phyloP scores from a whole-genome alignment of 2,888 invertebrate species.

The Lepidocyrtoides sp. region DNA sequence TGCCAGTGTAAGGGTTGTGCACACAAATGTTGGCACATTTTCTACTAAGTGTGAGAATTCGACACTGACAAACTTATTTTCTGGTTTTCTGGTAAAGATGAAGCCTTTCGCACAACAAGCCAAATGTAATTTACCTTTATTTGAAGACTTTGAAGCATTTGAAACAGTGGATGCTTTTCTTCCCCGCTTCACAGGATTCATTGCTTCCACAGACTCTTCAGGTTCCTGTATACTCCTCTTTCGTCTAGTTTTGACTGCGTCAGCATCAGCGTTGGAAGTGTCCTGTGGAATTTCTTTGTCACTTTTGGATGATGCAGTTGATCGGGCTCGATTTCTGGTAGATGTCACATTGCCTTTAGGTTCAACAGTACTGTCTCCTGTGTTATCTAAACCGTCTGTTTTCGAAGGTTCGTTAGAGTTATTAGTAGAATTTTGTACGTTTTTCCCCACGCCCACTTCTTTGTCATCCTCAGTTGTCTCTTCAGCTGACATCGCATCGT shows the following conservation, averaged over 20 bases:
- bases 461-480: not conserved
- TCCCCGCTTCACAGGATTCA: constrained; percentile 33
- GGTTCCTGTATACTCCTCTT: constrained; percentile 47
- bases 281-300: constrained; percentile 50
- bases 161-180: constrained; percentile 64
- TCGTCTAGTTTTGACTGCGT: constrained; percentile 6
- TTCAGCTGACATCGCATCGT: constrained; percentile 7
- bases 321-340: constrained; percentile 14
- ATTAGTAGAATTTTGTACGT: constrained; percentile 12
- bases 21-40: not conserved
- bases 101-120: too few relatives aligned
- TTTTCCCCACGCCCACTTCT: constrained; percentile 10
- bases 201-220: not conserved
- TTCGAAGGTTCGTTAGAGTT: not conserved
- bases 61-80: too few relatives aligned
- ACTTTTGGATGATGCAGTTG: constrained; percentile 60
- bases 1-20: too few relatives aligned
- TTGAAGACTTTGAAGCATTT: constrained; percentile 63
- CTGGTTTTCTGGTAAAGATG: too few relatives aligned
- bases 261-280: not conserved
- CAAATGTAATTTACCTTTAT: constrained; percentile 54
- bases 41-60: too few relatives aligned
- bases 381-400: not conserved
- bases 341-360: not conserved
- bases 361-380: not conserved